Conservation (phyloP, 2,113 vertebrate genomes). For the Gadus macrocephalus region DNA sequence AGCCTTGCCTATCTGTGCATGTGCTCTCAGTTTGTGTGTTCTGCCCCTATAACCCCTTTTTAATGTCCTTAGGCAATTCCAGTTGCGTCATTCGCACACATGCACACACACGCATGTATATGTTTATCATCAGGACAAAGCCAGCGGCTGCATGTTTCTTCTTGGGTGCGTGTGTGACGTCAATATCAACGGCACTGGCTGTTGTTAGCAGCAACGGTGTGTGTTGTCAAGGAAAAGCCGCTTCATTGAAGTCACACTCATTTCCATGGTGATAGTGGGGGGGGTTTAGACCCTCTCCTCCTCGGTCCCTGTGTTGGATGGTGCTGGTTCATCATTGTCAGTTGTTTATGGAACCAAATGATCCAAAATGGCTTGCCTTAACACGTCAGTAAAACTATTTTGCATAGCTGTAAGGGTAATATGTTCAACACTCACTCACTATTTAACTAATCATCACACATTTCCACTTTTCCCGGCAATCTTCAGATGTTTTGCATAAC, state of each 20-base stretch:
- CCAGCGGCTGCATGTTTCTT: conserved; percentile 5
- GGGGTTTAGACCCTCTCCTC: background rate
- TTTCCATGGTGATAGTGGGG: conserved; percentile 40
- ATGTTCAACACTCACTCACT: no score
- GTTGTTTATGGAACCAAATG: background rate
- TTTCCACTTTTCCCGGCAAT: no score
- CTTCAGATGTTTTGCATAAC: no score
- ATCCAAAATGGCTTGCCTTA: no score
- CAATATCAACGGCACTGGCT: conserved; percentile 15
- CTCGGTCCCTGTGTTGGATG: no score
- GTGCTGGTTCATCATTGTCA: conserved; percentile 3
- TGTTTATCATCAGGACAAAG: conserved; percentile 23
- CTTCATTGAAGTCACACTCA: conserved; percentile 32
- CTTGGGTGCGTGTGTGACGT: conserved; percentile 14
- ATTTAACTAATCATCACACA: no score
- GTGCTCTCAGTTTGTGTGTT: no score
- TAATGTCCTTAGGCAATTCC: background rate
- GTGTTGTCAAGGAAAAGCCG: conserved; percentile 41
- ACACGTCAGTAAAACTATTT: no score
- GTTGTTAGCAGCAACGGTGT: conserved; percentile 26
- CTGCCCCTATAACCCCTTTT: background rate
- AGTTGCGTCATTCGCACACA: background rate
- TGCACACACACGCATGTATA: background rate
- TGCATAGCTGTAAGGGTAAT: no score
- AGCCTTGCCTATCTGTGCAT: no score